These are phyloP conservation scores for Chiloscyllium plagiosum DNA, from an alignment of 2,113 vertebrate species.

Conservation along the genomic window DNA sequence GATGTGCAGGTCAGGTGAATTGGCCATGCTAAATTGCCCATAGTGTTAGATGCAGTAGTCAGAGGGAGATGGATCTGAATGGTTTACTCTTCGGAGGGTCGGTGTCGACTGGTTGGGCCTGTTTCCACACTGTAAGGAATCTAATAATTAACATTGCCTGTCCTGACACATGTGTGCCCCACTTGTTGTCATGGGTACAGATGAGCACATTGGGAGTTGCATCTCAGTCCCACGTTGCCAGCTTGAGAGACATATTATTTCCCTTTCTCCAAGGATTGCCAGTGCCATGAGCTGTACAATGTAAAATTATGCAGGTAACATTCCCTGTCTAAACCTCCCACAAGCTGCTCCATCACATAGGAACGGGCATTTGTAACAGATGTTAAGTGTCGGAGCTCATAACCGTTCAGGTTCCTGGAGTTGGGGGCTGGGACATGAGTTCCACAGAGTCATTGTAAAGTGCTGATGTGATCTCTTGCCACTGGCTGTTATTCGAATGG, in stretches of 20 bases:
- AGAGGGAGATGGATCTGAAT: no score
- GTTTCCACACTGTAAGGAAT: no score
- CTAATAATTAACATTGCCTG: not conserved
- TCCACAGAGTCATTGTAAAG: slow-evolving; percentile 7
- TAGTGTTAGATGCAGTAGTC: no score
- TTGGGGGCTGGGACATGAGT: not conserved
- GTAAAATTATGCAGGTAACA: not conserved
- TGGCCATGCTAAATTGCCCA: no score
- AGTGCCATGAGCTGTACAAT: not conserved
- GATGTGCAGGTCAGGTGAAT: no score
- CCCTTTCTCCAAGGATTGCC: not conserved
- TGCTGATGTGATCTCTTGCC: not conserved
- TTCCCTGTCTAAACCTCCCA: not conserved
- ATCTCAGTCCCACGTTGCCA: not conserved
- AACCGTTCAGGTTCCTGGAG: not conserved
- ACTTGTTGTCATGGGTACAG: not conserved
- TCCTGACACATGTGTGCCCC: not conserved
- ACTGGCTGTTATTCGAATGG: not conserved
- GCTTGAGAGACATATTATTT: not conserved
- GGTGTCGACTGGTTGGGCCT: no score
- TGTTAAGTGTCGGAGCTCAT: not conserved
- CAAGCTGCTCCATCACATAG: not conserved
- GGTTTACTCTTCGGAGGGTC: no score
- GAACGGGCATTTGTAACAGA: not conserved
- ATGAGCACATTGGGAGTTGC: not conserved